These are phyloP conservation scores for Thelaira solivaga DNA, from an alignment of 2,888 invertebrate species.

Conservation along the genomic window DNA sequence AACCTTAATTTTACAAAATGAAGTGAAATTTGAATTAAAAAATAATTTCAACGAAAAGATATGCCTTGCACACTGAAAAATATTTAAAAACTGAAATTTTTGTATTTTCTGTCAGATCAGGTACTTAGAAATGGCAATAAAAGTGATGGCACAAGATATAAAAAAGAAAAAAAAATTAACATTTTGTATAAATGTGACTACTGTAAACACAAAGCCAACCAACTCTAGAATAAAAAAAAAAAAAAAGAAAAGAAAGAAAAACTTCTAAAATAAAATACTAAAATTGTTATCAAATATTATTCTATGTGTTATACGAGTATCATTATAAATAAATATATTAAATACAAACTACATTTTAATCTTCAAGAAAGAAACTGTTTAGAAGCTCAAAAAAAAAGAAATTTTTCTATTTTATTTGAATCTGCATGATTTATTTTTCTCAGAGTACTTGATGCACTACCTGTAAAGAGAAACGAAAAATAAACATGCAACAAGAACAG, in stretches of 20 bases:
- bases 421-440: not conserved
- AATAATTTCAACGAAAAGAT: not conserved
- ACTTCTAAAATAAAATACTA: not conserved
- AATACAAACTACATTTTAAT: not conserved
- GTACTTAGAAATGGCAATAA: too few relatives aligned
- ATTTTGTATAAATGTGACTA: too few relatives aligned
- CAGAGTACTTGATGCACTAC: not conserved
- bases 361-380: not conserved
- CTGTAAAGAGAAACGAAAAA: not conserved
- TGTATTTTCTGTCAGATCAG: not conserved
- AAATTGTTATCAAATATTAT: conserved; percentile 9
- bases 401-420: not conserved
- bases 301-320: not conserved
- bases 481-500: not conserved
- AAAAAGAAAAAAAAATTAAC: too few relatives aligned
- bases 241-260: not conserved
- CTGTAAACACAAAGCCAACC: too few relatives aligned
- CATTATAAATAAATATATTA: not conserved
- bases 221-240: too few relatives aligned
- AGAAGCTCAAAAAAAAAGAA: not conserved
- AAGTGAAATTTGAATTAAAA: conserved; percentile 27
- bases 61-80: too few relatives aligned
- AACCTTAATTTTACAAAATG: conserved; percentile 37
- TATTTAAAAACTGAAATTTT: too few relatives aligned
- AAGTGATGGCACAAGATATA: too few relatives aligned